Evolutionary conservation across 2,113 vertebrate genomes (phyloP).

Genomic region (Himantopus leucocephalus): DNA sequence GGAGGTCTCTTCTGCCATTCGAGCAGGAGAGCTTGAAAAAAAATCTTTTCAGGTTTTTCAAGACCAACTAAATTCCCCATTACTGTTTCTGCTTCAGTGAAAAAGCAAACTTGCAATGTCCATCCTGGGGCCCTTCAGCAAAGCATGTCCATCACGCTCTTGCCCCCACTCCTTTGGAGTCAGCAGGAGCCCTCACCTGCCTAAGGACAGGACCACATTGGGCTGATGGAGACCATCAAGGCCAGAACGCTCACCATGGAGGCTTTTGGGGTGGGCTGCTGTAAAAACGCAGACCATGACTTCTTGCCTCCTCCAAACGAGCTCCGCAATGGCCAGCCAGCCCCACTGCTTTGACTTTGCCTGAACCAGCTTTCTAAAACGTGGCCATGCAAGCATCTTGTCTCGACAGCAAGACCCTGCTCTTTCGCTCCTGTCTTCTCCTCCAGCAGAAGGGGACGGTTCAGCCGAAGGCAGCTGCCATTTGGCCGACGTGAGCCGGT

Average conservation of each 20-base stretch:
- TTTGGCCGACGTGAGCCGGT: background rate
- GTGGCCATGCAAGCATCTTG: background rate
- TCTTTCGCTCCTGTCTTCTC: background rate
- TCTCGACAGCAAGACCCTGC: background rate
- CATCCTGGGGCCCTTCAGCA: background rate
- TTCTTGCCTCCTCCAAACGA: background rate
- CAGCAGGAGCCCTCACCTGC: background rate
- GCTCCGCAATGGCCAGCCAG: background rate
- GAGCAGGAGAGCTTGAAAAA: background rate
- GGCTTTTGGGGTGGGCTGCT: background rate
- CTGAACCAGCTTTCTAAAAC: background rate
- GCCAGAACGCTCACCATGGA: background rate
- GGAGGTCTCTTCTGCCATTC: background rate
- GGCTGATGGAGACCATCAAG: background rate
- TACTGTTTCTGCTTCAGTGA: background rate
- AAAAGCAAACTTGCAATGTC: background rate
- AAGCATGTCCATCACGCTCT: too few relatives aligned
- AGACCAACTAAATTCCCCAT: background rate
- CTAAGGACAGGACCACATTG: background rate
- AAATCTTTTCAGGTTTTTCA: background rate
- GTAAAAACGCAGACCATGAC: background rate
- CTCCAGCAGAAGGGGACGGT: background rate
- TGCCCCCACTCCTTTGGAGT: background rate
- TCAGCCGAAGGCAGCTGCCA: slow-evolving; percentile 13
- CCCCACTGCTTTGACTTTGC: background rate